phyloP scores from a whole-genome alignment of 2,113 vertebrate species.

The Arothron firmamentum region DNA sequence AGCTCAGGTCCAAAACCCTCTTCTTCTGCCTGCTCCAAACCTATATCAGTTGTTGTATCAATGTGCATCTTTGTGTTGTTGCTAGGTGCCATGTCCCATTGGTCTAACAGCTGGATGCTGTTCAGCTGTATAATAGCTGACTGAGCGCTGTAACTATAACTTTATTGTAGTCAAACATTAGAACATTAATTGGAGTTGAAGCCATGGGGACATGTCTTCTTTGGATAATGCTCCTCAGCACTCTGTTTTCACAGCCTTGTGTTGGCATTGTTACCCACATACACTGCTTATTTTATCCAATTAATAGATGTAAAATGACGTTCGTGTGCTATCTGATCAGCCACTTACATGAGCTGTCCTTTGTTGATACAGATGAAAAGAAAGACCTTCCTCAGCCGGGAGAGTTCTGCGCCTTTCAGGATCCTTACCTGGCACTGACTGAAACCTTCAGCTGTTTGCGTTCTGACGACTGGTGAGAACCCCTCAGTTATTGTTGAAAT shows the following conservation, averaged over 20 bases:
- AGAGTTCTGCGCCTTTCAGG: constrained; percentile 79
- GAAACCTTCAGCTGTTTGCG: constrained; percentile 81
- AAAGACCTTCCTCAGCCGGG: constrained; percentile 76
- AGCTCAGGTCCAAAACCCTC: constrained; percentile 59
- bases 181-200: constrained; percentile 28
- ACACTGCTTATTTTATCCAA: constrained; percentile 21
- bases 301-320: constrained; percentile 36
- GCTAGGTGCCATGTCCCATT: not conserved
- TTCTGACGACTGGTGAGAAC: constrained; percentile 85
- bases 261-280: constrained; percentile 37
- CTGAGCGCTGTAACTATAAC: constrained; percentile 11
- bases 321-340: constrained; percentile 6
- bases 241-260: constrained; percentile 54
- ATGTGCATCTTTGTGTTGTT: too few relatives aligned
- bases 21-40: not conserved
- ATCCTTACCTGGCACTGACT: constrained; percentile 78
- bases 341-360: constrained; percentile 71
- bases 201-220: constrained; percentile 33
- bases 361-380: constrained; percentile 56
- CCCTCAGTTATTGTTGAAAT: not conserved
- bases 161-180: constrained; percentile 30
- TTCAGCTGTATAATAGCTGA: constrained; percentile 22
- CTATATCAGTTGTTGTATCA: too few relatives aligned
- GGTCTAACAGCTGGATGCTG: not conserved
- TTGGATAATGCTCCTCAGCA: constrained; percentile 31